Evolutionary conservation across 2,113 vertebrate genomes (phyloP).

Genomic region (Mus musculus): GRCm39 chr8:86601001-86601500

Average conservation of each 20-base stretch:
- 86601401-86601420: background rate
- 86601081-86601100: background rate
- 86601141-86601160: background rate
- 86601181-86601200: background rate
- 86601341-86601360: constrained; percentile 60
- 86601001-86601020: background rate
- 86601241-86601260: too few relatives aligned
- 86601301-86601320: background rate
- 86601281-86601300: background rate
- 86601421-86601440: background rate
- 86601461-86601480: background rate
- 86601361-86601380: constrained; percentile 35
- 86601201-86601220: background rate
- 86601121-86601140: background rate
- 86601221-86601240: background rate
- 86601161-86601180: background rate
- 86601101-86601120: background rate
- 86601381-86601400: background rate
- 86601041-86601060: background rate
- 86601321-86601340: background rate
- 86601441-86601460: background rate
- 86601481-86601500: constrained; percentile 53
- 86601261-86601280: background rate
- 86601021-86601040: background rate
- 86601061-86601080: background rate